Evolutionary conservation across 2,113 vertebrate species (phyloP), one percentile per base, ranked within the genome.

Genomic region (Helogale parvula): DNA sequence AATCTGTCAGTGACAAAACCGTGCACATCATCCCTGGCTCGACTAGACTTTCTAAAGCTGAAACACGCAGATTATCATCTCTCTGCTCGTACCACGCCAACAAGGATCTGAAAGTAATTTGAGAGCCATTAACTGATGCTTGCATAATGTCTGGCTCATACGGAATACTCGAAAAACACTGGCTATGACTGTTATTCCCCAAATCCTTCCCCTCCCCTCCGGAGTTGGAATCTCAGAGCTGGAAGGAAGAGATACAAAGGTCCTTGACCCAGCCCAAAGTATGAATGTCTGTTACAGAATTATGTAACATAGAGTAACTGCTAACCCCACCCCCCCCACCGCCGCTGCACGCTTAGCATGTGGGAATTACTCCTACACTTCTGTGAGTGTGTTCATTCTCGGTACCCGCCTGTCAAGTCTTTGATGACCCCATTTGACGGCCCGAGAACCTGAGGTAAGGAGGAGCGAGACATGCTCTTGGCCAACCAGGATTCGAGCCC

Each of bases 91-190:
- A 21, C 47, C 47, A 29, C 0, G 54, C 93, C 95, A 97, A 38
- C 6, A 15, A 89, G 79, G 29, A 91, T 93, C 92, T 96, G 92
- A 92, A 94, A 96, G 95, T 57, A 95, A 97, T 96, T 87, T 98
- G 92, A 86, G 82, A 85, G 88, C 63, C 92, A 45, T 80, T 97
- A 89, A 92, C 77, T 0, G 13, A 72, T 54, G 77, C 89, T 94
- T 96, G 74, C 91, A 31, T 35, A 93, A 93, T 17, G 82, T 81
- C 89, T 96, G 97, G 95, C 89, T 86, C 83, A 13, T 16, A 63
- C 54, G 4, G 25, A 95, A 54, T 12, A 54, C 71, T 85, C 38
- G 50, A 54, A 47, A 79, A 63, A 25, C 16, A 33, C 57, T 80
- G 76, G 60, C 93, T 82, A 5, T 41, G 45, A 66, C 15, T 31